Percentiles rank a stretch among this genome's conserved stretches.
Conservation (phyloP, 2,888 invertebrate species). For the Caenorhabditis sp. region DNA sequence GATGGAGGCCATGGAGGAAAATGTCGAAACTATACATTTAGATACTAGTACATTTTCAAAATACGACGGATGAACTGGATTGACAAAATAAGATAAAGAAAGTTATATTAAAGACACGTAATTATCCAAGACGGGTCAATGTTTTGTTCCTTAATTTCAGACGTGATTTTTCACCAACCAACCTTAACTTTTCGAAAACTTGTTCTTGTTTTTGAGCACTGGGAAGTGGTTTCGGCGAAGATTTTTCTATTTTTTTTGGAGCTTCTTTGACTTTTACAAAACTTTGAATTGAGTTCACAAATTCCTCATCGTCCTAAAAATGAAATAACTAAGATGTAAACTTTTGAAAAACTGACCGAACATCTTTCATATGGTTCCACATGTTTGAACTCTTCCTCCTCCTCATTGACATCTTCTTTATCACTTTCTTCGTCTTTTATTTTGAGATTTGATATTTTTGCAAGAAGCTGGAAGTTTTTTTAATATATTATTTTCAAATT, state of each 20-base stretch:
- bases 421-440: conserved; percentile 16
- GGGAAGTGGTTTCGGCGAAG: not conserved
- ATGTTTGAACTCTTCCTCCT: conserved; percentile 22
- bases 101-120: too few species aligned
- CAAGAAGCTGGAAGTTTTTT: conserved; percentile 21
- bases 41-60: too few species aligned
- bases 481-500: not conserved
- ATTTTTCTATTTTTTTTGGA: not conserved
- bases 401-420: conserved; percentile 2
- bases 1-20: too few species aligned
- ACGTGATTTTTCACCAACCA: too few species aligned
- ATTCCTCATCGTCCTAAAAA: conserved; percentile 26
- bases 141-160: not conserved
- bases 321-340: not conserved
- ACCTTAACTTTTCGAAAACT: conserved; percentile 13
- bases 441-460: conserved; percentile 21
- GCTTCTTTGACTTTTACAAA: conserved; percentile 8
- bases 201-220: conserved; percentile 21
- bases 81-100: too few species aligned
- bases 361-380: conserved; percentile 17
- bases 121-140: too few species aligned
- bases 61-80: too few species aligned
- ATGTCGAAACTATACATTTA: too few species aligned
- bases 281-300: conserved; percentile 18
- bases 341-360: conserved; percentile 1